These are phyloP conservation scores for Nothobranchius kuhntae DNA, from an alignment of 2,113 vertebrate species.

Conservation along the genomic window DNA sequence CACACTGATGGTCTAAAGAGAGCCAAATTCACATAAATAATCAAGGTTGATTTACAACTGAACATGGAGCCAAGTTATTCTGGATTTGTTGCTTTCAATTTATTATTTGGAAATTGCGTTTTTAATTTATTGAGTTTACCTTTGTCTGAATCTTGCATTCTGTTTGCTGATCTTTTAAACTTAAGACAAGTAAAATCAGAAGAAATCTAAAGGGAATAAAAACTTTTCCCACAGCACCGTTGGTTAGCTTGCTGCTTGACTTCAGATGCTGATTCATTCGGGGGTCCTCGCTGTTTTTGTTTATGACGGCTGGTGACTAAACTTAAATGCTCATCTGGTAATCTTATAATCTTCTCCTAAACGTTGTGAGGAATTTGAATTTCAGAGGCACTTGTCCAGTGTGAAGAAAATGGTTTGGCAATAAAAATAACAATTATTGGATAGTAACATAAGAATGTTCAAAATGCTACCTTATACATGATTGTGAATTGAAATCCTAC, in stretches of 20 bases:
- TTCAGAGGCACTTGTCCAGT: slow-evolving; percentile 75
- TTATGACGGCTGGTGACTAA: slow-evolving; percentile 40
- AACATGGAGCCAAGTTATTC: too few relatives aligned
- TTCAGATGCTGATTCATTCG: slow-evolving; percentile 27
- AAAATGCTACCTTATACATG: slow-evolving; percentile 38
- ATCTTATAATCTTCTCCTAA: slow-evolving; percentile 34
- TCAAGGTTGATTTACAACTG: too few relatives aligned
- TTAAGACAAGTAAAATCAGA: too few relatives aligned
- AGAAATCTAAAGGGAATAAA: too few relatives aligned
- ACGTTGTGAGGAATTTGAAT: slow-evolving; percentile 45
- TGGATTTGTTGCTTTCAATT: too few relatives aligned
- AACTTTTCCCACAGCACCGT: too few relatives aligned
- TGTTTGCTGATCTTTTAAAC: too few relatives aligned
- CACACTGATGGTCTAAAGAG: too few relatives aligned
- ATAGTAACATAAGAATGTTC: slow-evolving; percentile 30
- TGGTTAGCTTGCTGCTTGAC: slow-evolving; percentile 22
- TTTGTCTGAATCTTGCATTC: too few relatives aligned
- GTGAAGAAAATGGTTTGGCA: slow-evolving; percentile 49
- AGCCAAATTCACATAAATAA: too few relatives aligned
- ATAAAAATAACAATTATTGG: slow-evolving; percentile 34
- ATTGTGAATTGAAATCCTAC: slow-evolving; percentile 59
- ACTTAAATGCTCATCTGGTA: slow-evolving; percentile 29
- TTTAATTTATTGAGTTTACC: too few relatives aligned
- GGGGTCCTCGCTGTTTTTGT: slow-evolving; percentile 17
- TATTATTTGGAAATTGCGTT: too few relatives aligned